Evolutionary conservation across 2,113 vertebrate genomes (phyloP), one percentile per base, ranked within the genome.

Genomic region (Caranx melampygus): DNA sequence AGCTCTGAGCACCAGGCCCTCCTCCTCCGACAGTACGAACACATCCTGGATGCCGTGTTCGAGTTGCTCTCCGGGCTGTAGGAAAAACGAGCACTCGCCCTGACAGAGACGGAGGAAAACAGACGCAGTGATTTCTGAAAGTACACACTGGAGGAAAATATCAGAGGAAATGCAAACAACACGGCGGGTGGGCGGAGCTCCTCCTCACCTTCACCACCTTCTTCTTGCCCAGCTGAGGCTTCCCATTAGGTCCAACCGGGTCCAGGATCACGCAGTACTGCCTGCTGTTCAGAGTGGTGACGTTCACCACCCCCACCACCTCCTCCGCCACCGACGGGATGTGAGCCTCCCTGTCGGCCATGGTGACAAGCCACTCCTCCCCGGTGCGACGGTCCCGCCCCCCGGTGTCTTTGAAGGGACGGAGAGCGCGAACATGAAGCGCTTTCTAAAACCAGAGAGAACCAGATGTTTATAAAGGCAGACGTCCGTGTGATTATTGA

Each of bases 81-180:
- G 93, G 91, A 98, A 98, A 18, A 98, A 98, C 0, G 97, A 97
- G 59, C 94, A 94, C 93, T 98, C 97, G 0, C 97, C 97, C 97
- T 97, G 86, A 54, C 1, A 21, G 18, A 78, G 18, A 75, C 20
- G 34, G 16, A 45, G 9, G 51, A 57, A 26, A 52, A 31, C 33
- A 9, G 40, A 9, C 6, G 40, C 7, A 9, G 40, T 9, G 8
- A 42, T 7, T 7, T 42, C 8, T 2, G 2, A 10, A 42, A 42
- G 10, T 42, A 42, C 8, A 37, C 5, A 37, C 37, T 26, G 26
- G 26, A 26, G 26, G 26, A 26, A 26, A 26, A 26, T 1, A 26
- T 26, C 26, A 26, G 26, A 26, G 26, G 26, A 26, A 26, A 26
- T 26, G 26, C 37, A 37, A 37, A 37, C 3, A 8, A 37, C 37